phyloP scores from a whole-genome alignment of 2,888 invertebrate genomes.

The Hydrotaea diabolus region DNA sequence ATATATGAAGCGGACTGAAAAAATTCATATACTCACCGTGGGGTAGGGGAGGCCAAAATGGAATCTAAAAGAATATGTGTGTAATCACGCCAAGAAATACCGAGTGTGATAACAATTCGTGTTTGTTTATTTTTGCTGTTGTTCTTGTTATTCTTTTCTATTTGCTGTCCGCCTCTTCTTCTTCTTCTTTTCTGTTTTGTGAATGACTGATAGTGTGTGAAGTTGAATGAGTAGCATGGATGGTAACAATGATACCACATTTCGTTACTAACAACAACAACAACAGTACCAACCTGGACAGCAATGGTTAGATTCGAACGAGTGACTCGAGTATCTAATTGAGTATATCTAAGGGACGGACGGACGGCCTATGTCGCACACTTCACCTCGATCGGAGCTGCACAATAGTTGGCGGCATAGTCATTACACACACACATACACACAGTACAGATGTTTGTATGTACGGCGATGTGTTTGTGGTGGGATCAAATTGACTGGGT shows the following conservation, averaged over 20 bases:
- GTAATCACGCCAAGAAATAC: constrained; percentile 39
- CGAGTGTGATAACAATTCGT: constrained; percentile 37
- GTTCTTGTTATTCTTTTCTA: constrained; percentile 12
- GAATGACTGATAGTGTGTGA: constrained; percentile 7
- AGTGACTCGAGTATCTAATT: neutral
- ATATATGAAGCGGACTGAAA: no score
- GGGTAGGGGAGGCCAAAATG: no score
- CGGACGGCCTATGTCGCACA: neutral
- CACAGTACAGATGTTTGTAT: no score
- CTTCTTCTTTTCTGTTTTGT: constrained; percentile 9
- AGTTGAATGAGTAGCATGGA: constrained; percentile 10
- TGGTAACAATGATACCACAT: neutral
- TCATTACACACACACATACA: neutral
- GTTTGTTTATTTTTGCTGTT: neutral
- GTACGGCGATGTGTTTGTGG: neutral
- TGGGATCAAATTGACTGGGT: neutral
- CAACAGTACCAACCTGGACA: neutral
- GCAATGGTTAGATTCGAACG: neutral
- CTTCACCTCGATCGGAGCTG: neutral
- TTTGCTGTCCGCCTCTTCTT: neutral
- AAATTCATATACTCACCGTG: no score
- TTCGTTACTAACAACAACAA: neutral
- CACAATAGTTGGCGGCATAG: neutral
- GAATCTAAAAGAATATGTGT: constrained; percentile 41
- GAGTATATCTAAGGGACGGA: neutral